These are phyloP conservation scores for Siphlonurus alternatus DNA, from an alignment of 2,888 invertebrate species.

Conservation along the genomic window DNA sequence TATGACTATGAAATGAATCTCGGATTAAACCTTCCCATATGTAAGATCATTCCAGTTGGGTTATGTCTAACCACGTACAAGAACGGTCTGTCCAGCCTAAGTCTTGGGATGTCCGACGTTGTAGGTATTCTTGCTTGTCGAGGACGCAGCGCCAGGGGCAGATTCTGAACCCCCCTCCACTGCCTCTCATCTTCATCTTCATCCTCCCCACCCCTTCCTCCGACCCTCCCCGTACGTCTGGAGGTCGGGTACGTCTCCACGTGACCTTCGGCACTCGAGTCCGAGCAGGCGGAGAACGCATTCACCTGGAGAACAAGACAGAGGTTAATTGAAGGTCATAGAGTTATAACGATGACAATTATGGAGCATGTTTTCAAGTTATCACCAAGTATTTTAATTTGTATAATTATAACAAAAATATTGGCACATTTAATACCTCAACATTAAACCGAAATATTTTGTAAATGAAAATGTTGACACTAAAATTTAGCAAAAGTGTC, in stretches of 20 bases:
- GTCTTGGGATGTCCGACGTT: constrained; percentile 40
- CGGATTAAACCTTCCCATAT: constrained; percentile 77
- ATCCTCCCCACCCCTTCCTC: not conserved
- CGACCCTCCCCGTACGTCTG: constrained; percentile 6
- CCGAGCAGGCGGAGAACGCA: constrained; percentile 69
- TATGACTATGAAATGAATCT: not conserved
- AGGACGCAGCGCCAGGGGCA: constrained; percentile 51
- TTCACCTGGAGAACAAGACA: constrained; percentile 27
- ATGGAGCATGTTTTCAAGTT: too few species aligned
- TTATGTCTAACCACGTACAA: constrained; percentile 78
- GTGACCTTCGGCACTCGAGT: constrained; percentile 49
- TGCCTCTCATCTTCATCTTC: constrained; percentile 5
- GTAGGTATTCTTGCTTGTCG: constrained; percentile 48
- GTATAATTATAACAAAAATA: too few species aligned
- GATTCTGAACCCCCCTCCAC: constrained; percentile 5
- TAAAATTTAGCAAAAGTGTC: too few species aligned
- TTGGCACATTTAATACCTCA: too few species aligned
- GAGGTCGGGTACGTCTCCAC: constrained; percentile 66
- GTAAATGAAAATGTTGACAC: too few species aligned
- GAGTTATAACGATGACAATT: too few species aligned
- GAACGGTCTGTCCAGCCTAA: constrained; percentile 76
- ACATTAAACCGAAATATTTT: too few species aligned
- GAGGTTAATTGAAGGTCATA: too few species aligned
- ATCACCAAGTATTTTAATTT: too few species aligned
- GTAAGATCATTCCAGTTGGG: constrained; percentile 77